A percentile compares a stretch with the other conserved stretches of the same genome.
phyloP scores from a whole-genome alignment of 2,888 invertebrate species.

The Dexiosoma caninum region DNA sequence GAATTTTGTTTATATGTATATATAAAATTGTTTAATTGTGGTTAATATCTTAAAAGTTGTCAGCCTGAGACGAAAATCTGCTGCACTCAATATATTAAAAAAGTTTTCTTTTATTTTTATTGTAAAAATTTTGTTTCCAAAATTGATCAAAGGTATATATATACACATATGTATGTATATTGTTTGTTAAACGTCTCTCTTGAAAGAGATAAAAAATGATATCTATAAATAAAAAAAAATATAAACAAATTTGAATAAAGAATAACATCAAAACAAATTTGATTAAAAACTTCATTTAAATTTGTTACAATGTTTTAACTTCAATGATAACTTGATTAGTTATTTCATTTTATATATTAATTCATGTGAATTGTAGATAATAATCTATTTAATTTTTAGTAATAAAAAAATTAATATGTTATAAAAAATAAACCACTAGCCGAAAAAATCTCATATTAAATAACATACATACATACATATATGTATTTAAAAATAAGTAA shows the following conservation, averaged over 20 bases:
- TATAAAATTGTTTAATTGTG: no score
- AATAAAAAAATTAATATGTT: constrained; percentile 54
- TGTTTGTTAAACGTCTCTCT: constrained; percentile 58
- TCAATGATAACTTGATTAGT: no score
- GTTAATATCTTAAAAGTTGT: no score
- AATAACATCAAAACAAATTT: constrained; percentile 39
- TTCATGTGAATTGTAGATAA: constrained; percentile 62
- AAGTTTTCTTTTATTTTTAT: no score
- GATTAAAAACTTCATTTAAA: constrained; percentile 50
- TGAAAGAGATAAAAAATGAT: constrained; percentile 18
- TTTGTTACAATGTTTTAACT: no score
- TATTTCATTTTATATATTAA: no score
- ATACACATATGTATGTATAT: constrained; percentile 11
- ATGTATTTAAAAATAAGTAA: constrained; percentile 53
- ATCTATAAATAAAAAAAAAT: constrained; percentile 38
- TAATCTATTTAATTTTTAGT: constrained; percentile 60
- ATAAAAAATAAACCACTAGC: constrained; percentile 60
- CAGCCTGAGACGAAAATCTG: background rate
- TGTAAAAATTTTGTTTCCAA: background rate
- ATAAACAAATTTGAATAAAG: constrained; percentile 46
- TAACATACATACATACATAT: constrained; percentile 17
- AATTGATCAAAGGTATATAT: background rate
- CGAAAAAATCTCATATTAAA: constrained; percentile 56
- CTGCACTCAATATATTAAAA: no score
- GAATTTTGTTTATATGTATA: no score